Evolutionary conservation across 2,113 vertebrate species (phyloP).

Genomic region (Hippocampus guttulatus): DNA sequence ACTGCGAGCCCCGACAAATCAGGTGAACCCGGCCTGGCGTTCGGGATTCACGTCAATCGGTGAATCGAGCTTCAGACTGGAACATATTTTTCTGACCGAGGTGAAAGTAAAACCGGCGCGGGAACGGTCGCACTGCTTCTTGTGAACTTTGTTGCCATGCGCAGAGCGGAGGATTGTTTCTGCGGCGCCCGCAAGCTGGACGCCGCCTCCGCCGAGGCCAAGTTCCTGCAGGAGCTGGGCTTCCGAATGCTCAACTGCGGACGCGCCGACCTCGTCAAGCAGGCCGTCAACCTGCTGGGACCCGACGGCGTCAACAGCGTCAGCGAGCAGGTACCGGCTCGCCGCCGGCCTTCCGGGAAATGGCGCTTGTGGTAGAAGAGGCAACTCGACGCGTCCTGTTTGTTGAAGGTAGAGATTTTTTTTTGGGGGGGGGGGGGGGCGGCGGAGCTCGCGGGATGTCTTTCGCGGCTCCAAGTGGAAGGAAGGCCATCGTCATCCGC

Average conservation of each 20-base stretch:
- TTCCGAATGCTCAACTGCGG: constrained; percentile 80
- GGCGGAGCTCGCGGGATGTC: background rate
- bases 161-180: constrained; percentile 74
- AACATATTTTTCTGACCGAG: too few species aligned
- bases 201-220: constrained; percentile 72
- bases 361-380: accelerated
- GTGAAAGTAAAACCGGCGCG: too few species aligned
- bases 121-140: too few species aligned
- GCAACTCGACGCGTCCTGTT: too few species aligned
- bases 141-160: background rate
- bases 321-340: constrained; percentile 70
- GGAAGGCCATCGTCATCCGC: background rate
- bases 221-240: constrained; percentile 75
- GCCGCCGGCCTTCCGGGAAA: too few species aligned
- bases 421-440: too few species aligned
- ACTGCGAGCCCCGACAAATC: constrained; percentile 94
- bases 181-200: constrained; percentile 71
- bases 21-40: constrained; percentile 68
- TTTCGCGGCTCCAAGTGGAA: background rate
- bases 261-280: constrained; percentile 74
- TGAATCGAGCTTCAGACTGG: too few species aligned
- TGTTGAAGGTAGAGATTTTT: too few species aligned
- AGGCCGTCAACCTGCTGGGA: constrained; percentile 74
- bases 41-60: too few species aligned
- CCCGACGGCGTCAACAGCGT: constrained; percentile 76